Percentiles rank a stretch among this genome's conserved stretches.
Evolutionary conservation across 2,113 vertebrate species (phyloP).

Genomic region (Poecile atricapillus): DNA sequence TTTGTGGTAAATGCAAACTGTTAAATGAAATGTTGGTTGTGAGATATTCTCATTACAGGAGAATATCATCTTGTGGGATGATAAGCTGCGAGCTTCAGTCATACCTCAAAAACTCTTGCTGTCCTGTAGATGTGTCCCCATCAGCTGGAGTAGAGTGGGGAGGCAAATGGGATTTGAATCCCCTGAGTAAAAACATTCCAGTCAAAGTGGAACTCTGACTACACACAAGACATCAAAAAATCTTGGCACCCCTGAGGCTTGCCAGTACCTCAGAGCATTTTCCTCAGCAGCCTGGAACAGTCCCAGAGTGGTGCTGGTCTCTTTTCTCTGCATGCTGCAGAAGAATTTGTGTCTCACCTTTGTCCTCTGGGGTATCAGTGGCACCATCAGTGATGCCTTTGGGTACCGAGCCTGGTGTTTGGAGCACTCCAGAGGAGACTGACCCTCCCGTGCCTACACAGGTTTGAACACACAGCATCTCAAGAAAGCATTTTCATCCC

Average conservation of each 20-base stretch:
- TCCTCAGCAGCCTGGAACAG: background rate
- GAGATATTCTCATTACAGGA: background rate
- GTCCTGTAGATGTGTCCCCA: background rate
- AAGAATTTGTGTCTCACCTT: fast-evolving
- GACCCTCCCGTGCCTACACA: background rate
- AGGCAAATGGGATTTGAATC: background rate
- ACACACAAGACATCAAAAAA: background rate
- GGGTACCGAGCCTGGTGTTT: background rate
- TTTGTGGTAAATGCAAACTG: background rate
- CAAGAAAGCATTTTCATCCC: background rate
- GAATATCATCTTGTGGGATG: background rate
- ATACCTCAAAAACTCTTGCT: background rate
- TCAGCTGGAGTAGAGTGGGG: background rate
- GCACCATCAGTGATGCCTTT: background rate
- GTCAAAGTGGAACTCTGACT: background rate
- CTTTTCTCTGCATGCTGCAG: background rate
- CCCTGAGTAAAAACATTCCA: background rate
- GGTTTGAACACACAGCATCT: background rate
- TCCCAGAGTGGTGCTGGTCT: background rate
- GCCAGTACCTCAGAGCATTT: background rate
- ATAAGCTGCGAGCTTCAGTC: background rate
- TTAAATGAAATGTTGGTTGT: background rate
- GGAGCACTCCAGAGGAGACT: background rate
- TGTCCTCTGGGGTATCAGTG: background rate
- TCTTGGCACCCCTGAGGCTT: background rate